These are phyloP conservation scores for Tiliacea citrago DNA, from an alignment of 2,888 invertebrate genomes.

Conservation along the genomic window DNA sequence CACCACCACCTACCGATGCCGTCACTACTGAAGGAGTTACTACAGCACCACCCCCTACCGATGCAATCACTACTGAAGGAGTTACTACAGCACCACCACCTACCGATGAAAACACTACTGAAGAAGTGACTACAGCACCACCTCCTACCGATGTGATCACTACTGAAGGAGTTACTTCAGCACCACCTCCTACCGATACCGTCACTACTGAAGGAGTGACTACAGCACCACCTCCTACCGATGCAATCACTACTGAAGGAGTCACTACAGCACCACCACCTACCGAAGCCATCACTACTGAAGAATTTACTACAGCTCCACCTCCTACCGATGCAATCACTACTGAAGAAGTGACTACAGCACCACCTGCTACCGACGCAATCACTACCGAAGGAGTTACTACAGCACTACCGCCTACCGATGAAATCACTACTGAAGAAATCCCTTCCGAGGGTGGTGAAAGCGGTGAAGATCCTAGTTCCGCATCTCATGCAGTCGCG, in stretches of 20 bases:
- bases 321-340: neutral
- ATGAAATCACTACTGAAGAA: too few relatives aligned
- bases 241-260: neutral
- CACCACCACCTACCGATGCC: too few relatives aligned
- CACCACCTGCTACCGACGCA: neutral
- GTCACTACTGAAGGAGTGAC: neutral
- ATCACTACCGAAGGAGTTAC: neutral
- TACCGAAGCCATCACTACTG: neutral
- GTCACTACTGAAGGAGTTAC: neutral
- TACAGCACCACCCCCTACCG: neutral
- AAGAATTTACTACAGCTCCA: neutral
- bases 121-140: neutral
- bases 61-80: neutral
- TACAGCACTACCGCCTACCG: neutral
- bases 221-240: neutral
- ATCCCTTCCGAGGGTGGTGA: too few relatives aligned
- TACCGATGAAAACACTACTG: neutral
- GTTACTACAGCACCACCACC: neutral
- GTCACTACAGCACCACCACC: neutral
- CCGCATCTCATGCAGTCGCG: constrained; percentile 77
- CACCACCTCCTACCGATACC: neutral
- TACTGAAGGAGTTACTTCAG: neutral
- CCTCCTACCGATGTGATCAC: neutral
- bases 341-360: neutral
- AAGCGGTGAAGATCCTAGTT: too few relatives aligned